Conservation (phyloP, 2,113 vertebrate genomes). For the Genyomyrus donnyi region DNA sequence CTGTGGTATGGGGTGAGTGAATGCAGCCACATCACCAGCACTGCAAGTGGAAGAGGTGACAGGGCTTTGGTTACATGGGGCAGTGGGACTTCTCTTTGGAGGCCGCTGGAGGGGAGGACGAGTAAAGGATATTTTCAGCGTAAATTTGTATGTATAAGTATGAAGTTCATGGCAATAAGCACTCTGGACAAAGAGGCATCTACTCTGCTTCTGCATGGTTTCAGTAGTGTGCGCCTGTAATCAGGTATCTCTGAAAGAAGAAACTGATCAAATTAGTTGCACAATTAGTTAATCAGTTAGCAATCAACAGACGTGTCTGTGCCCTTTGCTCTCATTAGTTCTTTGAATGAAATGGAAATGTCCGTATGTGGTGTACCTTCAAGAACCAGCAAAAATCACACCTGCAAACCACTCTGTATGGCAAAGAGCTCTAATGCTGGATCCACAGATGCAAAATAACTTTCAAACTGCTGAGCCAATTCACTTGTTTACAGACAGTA, state of each 20-base stretch:
- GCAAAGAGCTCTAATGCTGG: neutral
- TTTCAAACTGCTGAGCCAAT: neutral
- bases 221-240: neutral
- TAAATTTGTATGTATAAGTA: neutral
- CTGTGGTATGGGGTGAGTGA: neutral
- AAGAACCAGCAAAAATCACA: neutral
- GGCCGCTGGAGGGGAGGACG: neutral
- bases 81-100: neutral
- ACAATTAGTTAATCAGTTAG: neutral
- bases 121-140: neutral
- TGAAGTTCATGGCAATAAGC: neutral
- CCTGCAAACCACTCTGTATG: neutral
- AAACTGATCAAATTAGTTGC: neutral
- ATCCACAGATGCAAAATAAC: neutral
- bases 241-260: neutral
- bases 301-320: neutral
- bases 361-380: neutral
- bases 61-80: neutral
- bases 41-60: neutral
- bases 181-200: neutral
- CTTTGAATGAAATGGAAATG: neutral
- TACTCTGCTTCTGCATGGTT: neutral
- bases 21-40: neutral
- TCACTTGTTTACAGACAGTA: neutral
- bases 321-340: neutral